Evolutionary conservation across 2,797 vertebrate species (phyloP).

Genomic region (Anas bernieri): DNA sequence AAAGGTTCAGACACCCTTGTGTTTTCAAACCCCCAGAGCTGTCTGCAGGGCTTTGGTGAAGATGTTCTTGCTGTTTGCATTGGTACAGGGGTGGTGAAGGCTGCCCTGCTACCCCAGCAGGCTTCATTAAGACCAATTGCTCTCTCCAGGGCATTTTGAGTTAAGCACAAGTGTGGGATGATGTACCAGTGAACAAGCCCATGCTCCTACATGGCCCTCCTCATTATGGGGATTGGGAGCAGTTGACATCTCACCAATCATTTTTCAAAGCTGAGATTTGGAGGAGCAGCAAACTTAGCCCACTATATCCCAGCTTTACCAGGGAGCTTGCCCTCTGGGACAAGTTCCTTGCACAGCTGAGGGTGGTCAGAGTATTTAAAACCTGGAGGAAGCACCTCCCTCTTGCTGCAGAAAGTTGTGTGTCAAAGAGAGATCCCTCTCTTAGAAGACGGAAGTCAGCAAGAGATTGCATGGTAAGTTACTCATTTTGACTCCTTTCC

Average conservation of each 20-base stretch:
- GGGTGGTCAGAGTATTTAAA: not conserved
- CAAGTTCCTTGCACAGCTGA: not conserved
- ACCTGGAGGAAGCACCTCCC: not conserved
- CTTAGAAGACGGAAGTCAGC: not conserved
- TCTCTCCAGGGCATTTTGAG: not conserved
- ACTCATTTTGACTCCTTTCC: not conserved
- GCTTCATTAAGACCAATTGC: not conserved
- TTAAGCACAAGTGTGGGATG: not conserved
- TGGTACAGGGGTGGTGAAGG: not conserved
- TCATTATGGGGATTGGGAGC: too few species aligned
- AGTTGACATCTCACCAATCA: not conserved
- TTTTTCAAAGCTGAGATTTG: not conserved
- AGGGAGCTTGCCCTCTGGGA: too few species aligned
- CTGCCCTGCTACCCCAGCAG: not conserved
- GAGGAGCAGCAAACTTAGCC: not conserved
- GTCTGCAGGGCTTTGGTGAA: not conserved
- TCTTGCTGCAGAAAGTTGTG: not conserved
- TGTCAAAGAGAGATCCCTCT: fast-evolving
- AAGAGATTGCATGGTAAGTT: not conserved
- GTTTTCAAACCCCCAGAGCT: not conserved
- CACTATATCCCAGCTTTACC: not conserved
- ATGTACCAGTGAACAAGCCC: fast-evolving
- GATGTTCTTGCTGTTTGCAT: not conserved
- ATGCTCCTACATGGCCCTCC: not conserved
- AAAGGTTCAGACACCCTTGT: too few species aligned